phyloP scores from a whole-genome alignment of 2,797 vertebrate genomes.

The Etheostoma nigrum region DNA sequence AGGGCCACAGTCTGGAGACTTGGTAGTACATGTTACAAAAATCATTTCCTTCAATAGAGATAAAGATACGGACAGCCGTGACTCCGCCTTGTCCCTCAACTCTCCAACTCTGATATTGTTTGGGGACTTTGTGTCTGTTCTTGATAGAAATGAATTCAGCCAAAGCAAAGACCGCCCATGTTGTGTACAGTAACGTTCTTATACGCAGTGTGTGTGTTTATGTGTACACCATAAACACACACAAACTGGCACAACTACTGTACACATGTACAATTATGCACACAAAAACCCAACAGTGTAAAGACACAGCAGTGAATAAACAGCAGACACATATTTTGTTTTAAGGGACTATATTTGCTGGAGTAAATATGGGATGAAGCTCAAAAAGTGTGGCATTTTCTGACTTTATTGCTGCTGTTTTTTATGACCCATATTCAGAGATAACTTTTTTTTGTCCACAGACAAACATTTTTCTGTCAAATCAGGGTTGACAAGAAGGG shows the following conservation, averaged over 20 bases:
- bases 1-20: constrained; percentile 63
- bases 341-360: constrained; percentile 32
- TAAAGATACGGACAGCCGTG: constrained; percentile 71
- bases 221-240: constrained; percentile 43
- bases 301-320: constrained; percentile 32
- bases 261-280: constrained; percentile 13
- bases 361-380: constrained; percentile 17
- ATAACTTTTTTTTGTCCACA: constrained; percentile 20
- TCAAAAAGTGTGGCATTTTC: constrained; percentile 5
- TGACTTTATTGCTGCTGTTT: constrained; percentile 6
- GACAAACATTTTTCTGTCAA: constrained; percentile 11
- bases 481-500: constrained; percentile 28
- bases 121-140: constrained; percentile 67
- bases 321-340: constrained; percentile 33
- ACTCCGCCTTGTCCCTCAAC: constrained; percentile 52
- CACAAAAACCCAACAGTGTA: constrained; percentile 16
- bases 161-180: constrained; percentile 50
- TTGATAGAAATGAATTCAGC: constrained; percentile 66
- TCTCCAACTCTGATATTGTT: constrained; percentile 71
- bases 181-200: constrained; percentile 51
- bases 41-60: constrained; percentile 71
- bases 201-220: neutral
- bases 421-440: constrained; percentile 48
- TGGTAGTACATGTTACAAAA: constrained; percentile 65
- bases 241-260: constrained; percentile 5